phyloP scores from a whole-genome alignment of 92 coral and sea anemone species.

The Diadumene lineata region DNA sequence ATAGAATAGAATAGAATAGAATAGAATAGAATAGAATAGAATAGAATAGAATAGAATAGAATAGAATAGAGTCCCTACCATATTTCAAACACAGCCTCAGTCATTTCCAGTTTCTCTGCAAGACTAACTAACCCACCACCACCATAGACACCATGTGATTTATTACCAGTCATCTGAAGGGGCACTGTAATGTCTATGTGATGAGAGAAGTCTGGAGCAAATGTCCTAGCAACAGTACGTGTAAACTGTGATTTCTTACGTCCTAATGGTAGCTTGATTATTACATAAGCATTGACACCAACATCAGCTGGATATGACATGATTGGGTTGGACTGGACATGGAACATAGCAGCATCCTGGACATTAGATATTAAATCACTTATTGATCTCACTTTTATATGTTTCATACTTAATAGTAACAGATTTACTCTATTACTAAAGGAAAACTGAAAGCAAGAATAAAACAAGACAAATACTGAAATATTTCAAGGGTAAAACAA shows the following conservation, averaged over 20 bases:
- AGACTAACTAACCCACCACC: slow-evolving; percentile 57
- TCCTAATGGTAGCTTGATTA: slow-evolving; percentile 83
- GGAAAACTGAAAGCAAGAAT: too few relatives aligned
- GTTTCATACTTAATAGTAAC: too few relatives aligned
- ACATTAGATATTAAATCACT: too few relatives aligned
- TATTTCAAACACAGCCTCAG: slow-evolving; percentile 76
- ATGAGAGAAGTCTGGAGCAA: slow-evolving; percentile 90
- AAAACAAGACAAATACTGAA: too few relatives aligned
- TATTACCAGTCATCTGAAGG: slow-evolving; percentile 46
- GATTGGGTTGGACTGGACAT: slow-evolving; percentile 53
- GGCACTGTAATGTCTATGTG: slow-evolving; percentile 74
- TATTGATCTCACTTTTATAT: too few relatives aligned
- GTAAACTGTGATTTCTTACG: slow-evolving; percentile 63
- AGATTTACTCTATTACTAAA: too few relatives aligned
- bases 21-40: too few relatives aligned
- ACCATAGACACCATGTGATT: slow-evolving; percentile 24
- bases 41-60: too few relatives aligned
- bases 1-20: too few relatives aligned
- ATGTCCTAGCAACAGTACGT: slow-evolving; percentile 92
- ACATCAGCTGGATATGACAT: slow-evolving; percentile 92
- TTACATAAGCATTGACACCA: slow-evolving; percentile 82
- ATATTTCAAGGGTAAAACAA: too few relatives aligned
- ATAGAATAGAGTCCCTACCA: slow-evolving; percentile 80
- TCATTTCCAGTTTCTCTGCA: slow-evolving; percentile 83
- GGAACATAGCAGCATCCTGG: slow-evolving; percentile 74